These are phyloP conservation scores for Xenopus laevis DNA, from an alignment of 2,113 vertebrate species.

Conservation along the genomic window DNA sequence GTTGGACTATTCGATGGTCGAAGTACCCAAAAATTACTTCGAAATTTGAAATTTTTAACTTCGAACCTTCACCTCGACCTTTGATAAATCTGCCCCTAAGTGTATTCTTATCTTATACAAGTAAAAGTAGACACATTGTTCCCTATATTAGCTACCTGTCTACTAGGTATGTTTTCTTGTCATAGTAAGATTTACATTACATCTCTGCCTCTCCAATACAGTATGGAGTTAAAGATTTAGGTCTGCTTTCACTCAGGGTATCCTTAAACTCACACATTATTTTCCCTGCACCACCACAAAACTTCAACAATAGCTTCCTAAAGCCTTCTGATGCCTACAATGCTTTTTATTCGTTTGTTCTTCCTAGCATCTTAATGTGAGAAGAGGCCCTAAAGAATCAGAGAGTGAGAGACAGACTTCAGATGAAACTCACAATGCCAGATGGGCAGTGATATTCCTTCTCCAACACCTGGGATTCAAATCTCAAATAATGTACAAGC, in stretches of 20 bases:
- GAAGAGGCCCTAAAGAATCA: neutral
- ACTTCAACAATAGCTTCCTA: neutral
- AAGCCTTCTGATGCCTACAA: too few species aligned
- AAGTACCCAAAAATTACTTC: too few species aligned
- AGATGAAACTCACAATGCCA: slow-evolving; percentile 9
- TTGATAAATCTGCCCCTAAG: too few species aligned
- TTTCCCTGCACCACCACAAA: slow-evolving; percentile 25
- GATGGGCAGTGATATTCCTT: slow-evolving; percentile 18
- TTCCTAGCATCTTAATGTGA: slow-evolving; percentile 1
- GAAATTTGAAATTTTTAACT: too few species aligned
- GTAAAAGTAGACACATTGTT: too few species aligned
- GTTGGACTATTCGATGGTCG: too few species aligned
- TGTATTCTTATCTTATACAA: too few species aligned
- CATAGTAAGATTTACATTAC: too few species aligned
- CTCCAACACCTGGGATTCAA: slow-evolving; percentile 16
- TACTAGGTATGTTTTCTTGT: neutral
- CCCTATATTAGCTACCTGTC: neutral
- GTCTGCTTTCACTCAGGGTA: slow-evolving; percentile 34
- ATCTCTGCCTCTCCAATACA: neutral
- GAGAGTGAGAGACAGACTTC: slow-evolving; percentile 24
- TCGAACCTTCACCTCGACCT: too few species aligned
- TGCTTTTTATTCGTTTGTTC: slow-evolving; percentile 9
- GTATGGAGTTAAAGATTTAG: slow-evolving; percentile 12
- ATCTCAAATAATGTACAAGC: neutral
- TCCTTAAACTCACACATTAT: slow-evolving; percentile 36